Conservation (phyloP, 2,888 invertebrate species). For the Tiliacea citrago region DNA sequence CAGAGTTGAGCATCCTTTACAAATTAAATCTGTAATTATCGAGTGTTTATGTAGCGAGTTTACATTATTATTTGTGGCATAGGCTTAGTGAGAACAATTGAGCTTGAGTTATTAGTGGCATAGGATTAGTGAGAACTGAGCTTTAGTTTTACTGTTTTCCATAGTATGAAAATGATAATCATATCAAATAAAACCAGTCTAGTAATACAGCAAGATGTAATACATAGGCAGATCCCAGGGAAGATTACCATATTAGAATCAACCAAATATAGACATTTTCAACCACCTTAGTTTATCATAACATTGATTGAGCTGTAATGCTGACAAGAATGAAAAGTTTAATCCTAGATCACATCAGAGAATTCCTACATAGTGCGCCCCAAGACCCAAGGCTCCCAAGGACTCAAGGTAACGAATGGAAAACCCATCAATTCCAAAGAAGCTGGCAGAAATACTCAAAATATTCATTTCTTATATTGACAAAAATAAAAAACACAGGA, state of each 20-base stretch:
- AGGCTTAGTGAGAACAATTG: background rate
- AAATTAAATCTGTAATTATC: background rate
- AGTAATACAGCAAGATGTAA: background rate
- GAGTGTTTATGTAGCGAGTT: background rate
- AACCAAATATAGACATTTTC: background rate
- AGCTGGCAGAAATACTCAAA: background rate
- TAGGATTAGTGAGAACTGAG: background rate
- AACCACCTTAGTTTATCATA: background rate
- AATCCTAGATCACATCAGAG: background rate
- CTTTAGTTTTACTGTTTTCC: background rate
- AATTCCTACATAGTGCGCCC: background rate
- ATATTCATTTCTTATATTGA: background rate
- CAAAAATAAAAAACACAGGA: slow-evolving; percentile 3
- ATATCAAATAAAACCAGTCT: slow-evolving; percentile 3
- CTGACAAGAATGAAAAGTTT: background rate
- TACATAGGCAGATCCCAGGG: background rate
- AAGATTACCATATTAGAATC: background rate
- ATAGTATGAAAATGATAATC: background rate
- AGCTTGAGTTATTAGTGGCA: background rate
- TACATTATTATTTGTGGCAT: slow-evolving; percentile 2
- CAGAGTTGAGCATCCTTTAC: background rate
- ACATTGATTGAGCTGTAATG: background rate
- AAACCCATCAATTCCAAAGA: slow-evolving; percentile 7
- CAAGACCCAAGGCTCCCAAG: slow-evolving; percentile 1
- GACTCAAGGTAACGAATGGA: background rate